Evolutionary conservation across 2,888 invertebrate species (phyloP).

Genomic region (Actias luna): DNA sequence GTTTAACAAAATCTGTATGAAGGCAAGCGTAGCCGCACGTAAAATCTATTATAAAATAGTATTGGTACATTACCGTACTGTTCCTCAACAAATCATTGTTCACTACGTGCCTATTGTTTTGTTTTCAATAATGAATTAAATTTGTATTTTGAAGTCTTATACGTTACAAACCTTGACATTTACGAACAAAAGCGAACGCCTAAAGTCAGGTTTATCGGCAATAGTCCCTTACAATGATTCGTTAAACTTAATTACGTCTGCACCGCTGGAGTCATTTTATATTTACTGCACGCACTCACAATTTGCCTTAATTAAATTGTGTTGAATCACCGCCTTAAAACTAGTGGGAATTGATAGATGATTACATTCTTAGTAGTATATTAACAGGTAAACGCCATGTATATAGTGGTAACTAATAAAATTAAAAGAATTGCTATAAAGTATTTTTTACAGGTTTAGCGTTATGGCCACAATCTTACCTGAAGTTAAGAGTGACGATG

Average conservation of each 20-base stretch:
- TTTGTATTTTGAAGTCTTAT: constrained; percentile 32
- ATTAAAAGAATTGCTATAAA: too few relatives aligned
- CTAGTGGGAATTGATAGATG: neutral
- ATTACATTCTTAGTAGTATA: neutral
- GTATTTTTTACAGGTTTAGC: too few relatives aligned
- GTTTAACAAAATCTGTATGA: too few relatives aligned
- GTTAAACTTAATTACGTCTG: constrained; percentile 48
- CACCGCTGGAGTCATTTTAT: constrained; percentile 29
- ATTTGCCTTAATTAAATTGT: constrained; percentile 44
- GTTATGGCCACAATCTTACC: too few relatives aligned
- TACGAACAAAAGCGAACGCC: constrained; percentile 52
- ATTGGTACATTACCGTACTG: too few relatives aligned
- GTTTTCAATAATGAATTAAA: constrained; percentile 40
- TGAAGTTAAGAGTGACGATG: too few relatives aligned
- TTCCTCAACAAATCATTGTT: constrained; percentile 34
- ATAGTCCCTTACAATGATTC: constrained; percentile 46
- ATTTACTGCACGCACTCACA: constrained; percentile 39
- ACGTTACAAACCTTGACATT: constrained; percentile 51
- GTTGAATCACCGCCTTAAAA: constrained; percentile 27
- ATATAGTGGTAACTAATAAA: neutral
- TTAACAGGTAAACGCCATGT: neutral
- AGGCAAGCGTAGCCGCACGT: too few relatives aligned
- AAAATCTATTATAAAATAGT: too few relatives aligned
- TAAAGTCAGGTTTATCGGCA: constrained; percentile 39
- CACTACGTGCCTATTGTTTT: constrained; percentile 26